Base-by-base conservation (phyloP, 2,113 vertebrate species). In the Sitta europaea region DNA sequence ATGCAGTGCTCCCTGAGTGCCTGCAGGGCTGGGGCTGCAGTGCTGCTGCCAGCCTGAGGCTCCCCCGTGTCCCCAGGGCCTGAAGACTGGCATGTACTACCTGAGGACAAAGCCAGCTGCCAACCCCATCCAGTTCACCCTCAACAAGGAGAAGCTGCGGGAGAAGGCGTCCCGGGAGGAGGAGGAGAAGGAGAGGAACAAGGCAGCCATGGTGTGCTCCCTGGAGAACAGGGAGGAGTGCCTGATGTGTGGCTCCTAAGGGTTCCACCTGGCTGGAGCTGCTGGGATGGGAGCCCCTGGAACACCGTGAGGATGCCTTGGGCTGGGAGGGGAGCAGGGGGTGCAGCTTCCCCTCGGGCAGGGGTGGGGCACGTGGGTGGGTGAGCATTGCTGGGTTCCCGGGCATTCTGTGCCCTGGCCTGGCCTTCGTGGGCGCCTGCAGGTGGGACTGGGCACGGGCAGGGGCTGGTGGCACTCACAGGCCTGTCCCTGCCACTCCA, bases 11-110 rank as follows among this genome's bases (percentile, higher is more conserved):
- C 8, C 35, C 22, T 8, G 28, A 6, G 12, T 9, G 0, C 11
- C 29, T 47, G 24, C 31, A 40, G 24, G 2, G 33, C 65, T 19
- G 48, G 31, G 45, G n/a, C 3, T 35, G 51, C 35, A 2, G 3
- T 11, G 61, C n/a, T 51, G 35, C 1, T 15, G 4, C 18, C 27
- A 24, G 28, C 38, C 28, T 72, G 17, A n/a, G 23, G 4, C 28
- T 19, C 7, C 0, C 0, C 4, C 18, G 40, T 35, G 6, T 20
- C 78, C 3, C 11, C 97, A 99, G 99, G 99, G 99, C 33, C 98
- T 99, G 79, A 99, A 99, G 98, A 99, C 99, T 0, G 99, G 99
- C 33, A 99, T 99, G 99, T 99, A 99, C 97, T 99, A 99, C 42
- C 98, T 99, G 29, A 93, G 99, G 80, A 99, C 99, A 3, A 99